Conservation (phyloP, 2,888 invertebrate genomes). For the Drosophila seclusa region DNA sequence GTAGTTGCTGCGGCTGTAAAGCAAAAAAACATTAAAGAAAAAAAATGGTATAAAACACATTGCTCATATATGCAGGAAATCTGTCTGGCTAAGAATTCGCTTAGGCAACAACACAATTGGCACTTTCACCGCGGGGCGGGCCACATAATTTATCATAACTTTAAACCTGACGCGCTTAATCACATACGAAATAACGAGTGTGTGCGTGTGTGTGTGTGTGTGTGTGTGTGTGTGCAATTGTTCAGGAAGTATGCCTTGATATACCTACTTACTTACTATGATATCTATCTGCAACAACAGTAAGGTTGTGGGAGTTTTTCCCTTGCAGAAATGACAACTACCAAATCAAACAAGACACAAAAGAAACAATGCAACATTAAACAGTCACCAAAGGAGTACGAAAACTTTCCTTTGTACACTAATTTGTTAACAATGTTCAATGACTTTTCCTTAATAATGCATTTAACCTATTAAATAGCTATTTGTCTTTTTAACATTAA, state of each 20-base stretch:
- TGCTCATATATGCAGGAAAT: constrained; percentile 60
- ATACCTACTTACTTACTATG: constrained; percentile 8
- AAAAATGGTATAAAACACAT: constrained; percentile 20
- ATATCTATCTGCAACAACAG: constrained; percentile 12
- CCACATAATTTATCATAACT: constrained; percentile 77
- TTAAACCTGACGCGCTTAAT: constrained; percentile 53
- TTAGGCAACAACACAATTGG: constrained; percentile 63
- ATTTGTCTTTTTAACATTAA: not conserved
- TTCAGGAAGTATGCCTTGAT: constrained; percentile 49
- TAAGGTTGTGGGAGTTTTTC: constrained; percentile 54
- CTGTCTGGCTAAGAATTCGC: constrained; percentile 68
- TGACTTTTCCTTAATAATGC: constrained; percentile 6
- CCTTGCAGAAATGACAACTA: constrained; percentile 42
- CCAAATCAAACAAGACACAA: constrained; percentile 29
- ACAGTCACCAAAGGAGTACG: constrained; percentile 27
- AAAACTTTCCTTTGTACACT: constrained; percentile 11
- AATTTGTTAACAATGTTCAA: constrained; percentile 9
- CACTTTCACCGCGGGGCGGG: constrained; percentile 66
- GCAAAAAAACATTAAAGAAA: constrained; percentile 5
- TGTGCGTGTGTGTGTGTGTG: constrained; percentile 7
- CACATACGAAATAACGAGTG: constrained; percentile 24
- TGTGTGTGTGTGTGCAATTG: constrained; percentile 20
- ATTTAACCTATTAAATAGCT: constrained; percentile 1
- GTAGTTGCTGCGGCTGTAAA: constrained; percentile 44
- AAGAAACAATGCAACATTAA: constrained; percentile 18